Evolutionary conservation across 2,797 vertebrate species (phyloP), one percentile per base, ranked within the genome.

Genomic region (Setipinna tenuifilis): DNA sequence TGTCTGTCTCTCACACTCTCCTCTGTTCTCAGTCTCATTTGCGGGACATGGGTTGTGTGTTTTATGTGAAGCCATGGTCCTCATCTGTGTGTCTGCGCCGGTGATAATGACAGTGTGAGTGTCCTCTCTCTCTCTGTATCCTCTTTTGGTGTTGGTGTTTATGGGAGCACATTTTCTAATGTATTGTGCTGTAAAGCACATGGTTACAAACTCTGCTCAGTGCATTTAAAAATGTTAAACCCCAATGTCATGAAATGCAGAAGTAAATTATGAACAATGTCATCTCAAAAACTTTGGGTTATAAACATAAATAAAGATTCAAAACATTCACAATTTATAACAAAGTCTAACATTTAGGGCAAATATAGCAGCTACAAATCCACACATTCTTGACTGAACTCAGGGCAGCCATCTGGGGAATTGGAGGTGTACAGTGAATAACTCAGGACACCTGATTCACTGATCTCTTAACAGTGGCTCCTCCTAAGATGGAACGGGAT

Each of bases 341-440:
- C 35, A 41, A 78, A 78, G 71, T 41, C 71, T 78, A 78, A 23
- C 28, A 35, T 75, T 75, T 35, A 19, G 31, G 28, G 35, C 68
- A 31, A 44, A 78, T 10, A 78, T 44, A 44, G 71, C 21, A 78
- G 16, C 31, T 78, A 75, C 62, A 65, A 71, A 44, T 78, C 6
- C 19, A 78, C 68, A 75, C 28, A 35, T 75, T 78, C 19, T 78
- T 41, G 41, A 78, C 71, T 78, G 71, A 78, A 41, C 35, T 78
- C 23, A 17, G 71, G 9, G 35, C 71, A 78, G 35, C 35, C 17
- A 78, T 41, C 71, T 19, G 31, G 31, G 31, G 71, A 78, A 41
- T 41, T 75, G 16, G 3, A 75, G 16, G 57, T 58, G 71, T 21
- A 41, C 71, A 21, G 71, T 41, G 71, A 35, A 44, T 21, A 78